Conservation (phyloP, 2,797 vertebrate species). For the Melanotaenia pygmaea region DNA sequence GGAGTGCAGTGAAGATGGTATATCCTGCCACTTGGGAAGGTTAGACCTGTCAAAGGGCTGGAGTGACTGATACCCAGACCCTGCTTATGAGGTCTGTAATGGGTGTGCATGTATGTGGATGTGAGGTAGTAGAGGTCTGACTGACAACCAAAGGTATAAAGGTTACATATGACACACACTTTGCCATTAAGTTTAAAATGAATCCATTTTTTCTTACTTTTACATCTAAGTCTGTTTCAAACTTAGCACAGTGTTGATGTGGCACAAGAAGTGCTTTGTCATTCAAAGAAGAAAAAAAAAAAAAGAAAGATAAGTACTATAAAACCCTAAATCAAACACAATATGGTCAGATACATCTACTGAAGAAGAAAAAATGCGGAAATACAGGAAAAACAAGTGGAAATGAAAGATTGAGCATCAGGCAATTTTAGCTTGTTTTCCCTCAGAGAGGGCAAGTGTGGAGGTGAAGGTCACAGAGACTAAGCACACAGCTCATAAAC, state of each 20-base stretch:
- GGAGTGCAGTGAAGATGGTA: conserved; percentile 95
- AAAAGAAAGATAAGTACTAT: conserved; percentile 42
- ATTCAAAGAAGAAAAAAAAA: conserved; percentile 66
- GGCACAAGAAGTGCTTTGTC: conserved; percentile 82
- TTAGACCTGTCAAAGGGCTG: conserved; percentile 95
- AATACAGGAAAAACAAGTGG: conserved; percentile 66
- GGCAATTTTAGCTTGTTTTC: conserved; percentile 81
- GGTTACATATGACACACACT: conserved; percentile 94
- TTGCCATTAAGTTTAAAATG: conserved; percentile 93
- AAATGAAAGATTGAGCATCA: conserved; percentile 78
- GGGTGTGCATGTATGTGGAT: conserved; percentile 59
- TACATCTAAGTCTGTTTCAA: conserved; percentile 85
- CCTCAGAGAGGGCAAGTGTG: conserved; percentile 80
- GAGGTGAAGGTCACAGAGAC: conserved; percentile 83
- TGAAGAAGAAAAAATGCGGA: conserved; percentile 42
- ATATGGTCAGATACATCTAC: conserved; percentile 47
- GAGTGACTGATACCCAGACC: conserved; percentile 92
- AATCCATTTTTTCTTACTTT: conserved; percentile 87
- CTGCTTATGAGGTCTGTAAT: conserved; percentile 96
- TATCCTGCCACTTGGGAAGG: conserved; percentile 97
- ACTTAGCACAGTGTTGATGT: conserved; percentile 81
- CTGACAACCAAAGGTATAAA: conserved; percentile 96
- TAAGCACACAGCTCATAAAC: conserved; percentile 83
- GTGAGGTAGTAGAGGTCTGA: conserved; percentile 45
- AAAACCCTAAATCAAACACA: conserved; percentile 63